phyloP scores from a whole-genome alignment of 2,113 vertebrate species.

The Petrocephalus zakoni region DNA sequence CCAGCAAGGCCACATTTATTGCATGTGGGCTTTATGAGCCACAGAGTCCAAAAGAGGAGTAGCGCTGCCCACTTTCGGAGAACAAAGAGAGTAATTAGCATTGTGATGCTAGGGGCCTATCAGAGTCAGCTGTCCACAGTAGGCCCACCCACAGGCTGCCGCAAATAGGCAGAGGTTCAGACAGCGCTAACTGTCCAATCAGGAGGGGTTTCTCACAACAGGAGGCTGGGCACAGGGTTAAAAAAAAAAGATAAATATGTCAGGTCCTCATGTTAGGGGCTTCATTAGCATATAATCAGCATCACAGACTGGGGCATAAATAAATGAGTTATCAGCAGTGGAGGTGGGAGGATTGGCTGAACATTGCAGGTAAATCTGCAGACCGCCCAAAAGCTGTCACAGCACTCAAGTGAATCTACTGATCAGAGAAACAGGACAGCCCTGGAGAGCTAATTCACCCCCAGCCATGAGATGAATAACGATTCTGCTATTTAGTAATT shows the following conservation, averaged over 20 bases:
- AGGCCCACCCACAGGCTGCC: not conserved
- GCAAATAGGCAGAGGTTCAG: not conserved
- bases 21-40: not conserved
- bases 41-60: not conserved
- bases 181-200: not conserved
- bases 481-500: conserved; percentile 92
- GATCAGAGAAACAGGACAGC: conserved; percentile 85
- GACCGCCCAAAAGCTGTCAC: conserved; percentile 68
- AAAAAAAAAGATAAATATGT: not conserved
- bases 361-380: conserved; percentile 45
- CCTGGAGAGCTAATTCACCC: conserved; percentile 84
- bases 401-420: conserved; percentile 83
- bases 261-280: not conserved
- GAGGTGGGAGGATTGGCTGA: conserved; percentile 28
- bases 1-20: not conserved
- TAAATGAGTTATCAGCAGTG: conserved; percentile 52
- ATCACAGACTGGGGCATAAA: conserved; percentile 53
- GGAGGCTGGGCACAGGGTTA: not conserved
- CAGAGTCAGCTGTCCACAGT: not conserved
- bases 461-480: conserved; percentile 89
- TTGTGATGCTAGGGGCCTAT: not conserved
- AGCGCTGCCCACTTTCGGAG: not conserved
- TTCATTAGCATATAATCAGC: conserved; percentile 56
- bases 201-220: not conserved
- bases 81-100: not conserved